phyloP scores from a whole-genome alignment of 2,797 vertebrate genomes.

The Anas flavirostris region DNA sequence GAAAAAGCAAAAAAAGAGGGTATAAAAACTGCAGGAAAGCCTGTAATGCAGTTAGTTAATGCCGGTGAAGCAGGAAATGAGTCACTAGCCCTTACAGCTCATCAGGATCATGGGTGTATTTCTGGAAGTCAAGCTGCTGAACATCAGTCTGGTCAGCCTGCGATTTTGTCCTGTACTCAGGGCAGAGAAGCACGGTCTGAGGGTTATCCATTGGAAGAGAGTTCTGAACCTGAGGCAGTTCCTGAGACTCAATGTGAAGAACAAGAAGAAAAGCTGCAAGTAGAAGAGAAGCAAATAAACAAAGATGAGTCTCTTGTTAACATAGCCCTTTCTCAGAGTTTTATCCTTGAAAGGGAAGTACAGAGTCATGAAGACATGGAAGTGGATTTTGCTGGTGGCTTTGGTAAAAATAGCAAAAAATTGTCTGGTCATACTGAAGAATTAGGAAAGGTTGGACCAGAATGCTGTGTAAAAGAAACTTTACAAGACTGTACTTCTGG shows the following conservation, averaged over 20 bases:
- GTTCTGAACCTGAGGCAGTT: conserved; percentile 67
- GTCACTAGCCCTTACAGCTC: conserved; percentile 14
- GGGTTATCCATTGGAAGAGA: conserved; percentile 44
- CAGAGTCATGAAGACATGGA: conserved; percentile 58
- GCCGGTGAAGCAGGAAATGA: conserved; percentile 33
- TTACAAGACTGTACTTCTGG: conserved; percentile 31
- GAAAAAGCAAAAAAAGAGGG: conserved; percentile 32
- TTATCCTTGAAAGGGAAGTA: conserved; percentile 59
- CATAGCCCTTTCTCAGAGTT: conserved; percentile 73
- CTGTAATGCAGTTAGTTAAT: not conserved
- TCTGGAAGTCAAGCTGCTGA: conserved; percentile 67
- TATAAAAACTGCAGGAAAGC: not conserved
- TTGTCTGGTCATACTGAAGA: conserved; percentile 26
- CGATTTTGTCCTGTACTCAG: conserved; percentile 20
- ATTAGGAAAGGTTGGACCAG: conserved; percentile 27
- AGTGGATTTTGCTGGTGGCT: conserved; percentile 51
- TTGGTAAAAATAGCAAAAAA: conserved; percentile 45
- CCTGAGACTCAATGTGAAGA: conserved; percentile 77
- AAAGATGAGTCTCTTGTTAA: conserved; percentile 66
- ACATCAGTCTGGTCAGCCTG: conserved; percentile 54
- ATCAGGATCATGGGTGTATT: conserved; percentile 1
- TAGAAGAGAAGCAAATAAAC: conserved; percentile 1
- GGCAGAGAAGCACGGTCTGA: conserved; percentile 60
- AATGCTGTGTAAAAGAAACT: conserved; percentile 34
- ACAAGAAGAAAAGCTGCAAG: not conserved